phyloP scores from a whole-genome alignment of 1,140 invertebrate species.

The Aphaenogaster rudis region DNA sequence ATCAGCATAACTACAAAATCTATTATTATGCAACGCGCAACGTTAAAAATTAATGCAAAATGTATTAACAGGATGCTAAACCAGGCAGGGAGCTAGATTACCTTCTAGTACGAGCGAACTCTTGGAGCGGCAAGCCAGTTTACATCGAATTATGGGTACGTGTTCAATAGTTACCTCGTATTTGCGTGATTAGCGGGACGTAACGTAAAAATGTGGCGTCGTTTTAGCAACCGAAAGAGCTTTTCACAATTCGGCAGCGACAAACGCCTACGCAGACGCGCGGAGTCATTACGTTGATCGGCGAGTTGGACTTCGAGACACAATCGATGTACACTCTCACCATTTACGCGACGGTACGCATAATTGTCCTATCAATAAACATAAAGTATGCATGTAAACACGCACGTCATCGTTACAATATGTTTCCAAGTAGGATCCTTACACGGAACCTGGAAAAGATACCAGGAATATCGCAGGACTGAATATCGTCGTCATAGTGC shows the following conservation, averaged over 20 bases:
- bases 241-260: conserved; percentile 92
- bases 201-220: neutral
- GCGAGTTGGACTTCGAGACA: conserved; percentile 94
- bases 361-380: conserved; percentile 64
- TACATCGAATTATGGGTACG: conserved; percentile 93
- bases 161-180: neutral
- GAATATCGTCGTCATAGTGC: conserved; percentile 92
- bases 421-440: conserved; percentile 90
- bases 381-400: neutral
- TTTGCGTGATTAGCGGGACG: neutral
- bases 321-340: conserved; percentile 94
- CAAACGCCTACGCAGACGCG: conserved; percentile 92
- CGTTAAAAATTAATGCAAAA: conserved; percentile 21
- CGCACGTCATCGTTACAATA: neutral
- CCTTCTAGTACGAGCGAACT: conserved; percentile 92
- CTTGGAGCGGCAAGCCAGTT: conserved; percentile 91
- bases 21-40: neutral
- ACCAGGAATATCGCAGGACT: conserved; percentile 94
- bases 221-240: conserved; percentile 85
- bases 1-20: neutral
- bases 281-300: conserved; percentile 91
- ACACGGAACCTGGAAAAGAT: conserved; percentile 92
- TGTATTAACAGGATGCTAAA: conserved; percentile 89
- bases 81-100: conserved; percentile 93
- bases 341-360: conserved; percentile 93